Conservation (phyloP, 2,113 vertebrate species). For the Dipodomys spectabilis region DNA sequence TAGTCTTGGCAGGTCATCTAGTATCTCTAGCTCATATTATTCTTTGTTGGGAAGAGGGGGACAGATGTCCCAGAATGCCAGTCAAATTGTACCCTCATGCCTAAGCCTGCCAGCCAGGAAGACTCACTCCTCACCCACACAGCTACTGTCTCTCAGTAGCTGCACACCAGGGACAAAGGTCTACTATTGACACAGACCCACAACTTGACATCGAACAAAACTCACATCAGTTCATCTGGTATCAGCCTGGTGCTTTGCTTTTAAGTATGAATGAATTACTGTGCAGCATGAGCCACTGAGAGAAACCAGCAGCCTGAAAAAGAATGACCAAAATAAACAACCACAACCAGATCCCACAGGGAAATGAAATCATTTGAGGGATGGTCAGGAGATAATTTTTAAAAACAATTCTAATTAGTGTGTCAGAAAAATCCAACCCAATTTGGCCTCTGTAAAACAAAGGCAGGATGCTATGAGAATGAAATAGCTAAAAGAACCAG, state of each 20-base stretch:
- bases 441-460: constrained; percentile 32
- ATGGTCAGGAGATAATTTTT: constrained; percentile 60
- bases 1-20: not conserved
- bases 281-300: constrained; percentile 2
- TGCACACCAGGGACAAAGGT: not conserved
- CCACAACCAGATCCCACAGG: constrained; percentile 52
- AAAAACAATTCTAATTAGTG: constrained; percentile 61
- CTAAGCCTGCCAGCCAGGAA: not conserved
- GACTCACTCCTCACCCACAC: not conserved
- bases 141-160: not conserved
- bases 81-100: not conserved
- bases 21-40: not conserved
- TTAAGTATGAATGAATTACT: constrained; percentile 14
- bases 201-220: not conserved
- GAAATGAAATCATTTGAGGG: constrained; percentile 48
- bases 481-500: constrained; percentile 13
- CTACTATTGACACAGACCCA: not conserved
- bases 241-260: not conserved
- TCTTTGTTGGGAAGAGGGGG: not conserved
- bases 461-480: constrained; percentile 35
- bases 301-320: constrained; percentile 57
- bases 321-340: constrained; percentile 75
- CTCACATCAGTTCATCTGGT: not conserved
- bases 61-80: not conserved
- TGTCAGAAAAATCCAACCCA: constrained; percentile 27